Evolutionary conservation across 1,140 invertebrate genomes (phyloP).

Genomic region (Magallana angulata): DNA sequence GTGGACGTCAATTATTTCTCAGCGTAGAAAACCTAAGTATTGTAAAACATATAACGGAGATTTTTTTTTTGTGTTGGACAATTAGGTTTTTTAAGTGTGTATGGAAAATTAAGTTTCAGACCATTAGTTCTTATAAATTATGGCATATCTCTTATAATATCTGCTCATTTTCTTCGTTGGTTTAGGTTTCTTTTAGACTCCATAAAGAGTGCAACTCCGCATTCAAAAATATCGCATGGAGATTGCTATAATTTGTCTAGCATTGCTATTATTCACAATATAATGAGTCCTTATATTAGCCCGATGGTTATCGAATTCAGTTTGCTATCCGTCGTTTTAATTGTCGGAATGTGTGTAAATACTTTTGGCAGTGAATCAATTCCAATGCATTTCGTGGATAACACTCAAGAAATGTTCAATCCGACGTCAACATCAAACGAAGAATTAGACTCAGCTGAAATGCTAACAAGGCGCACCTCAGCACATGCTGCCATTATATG

Average conservation of each 20-base stretch:
- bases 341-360: not conserved
- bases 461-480: not conserved
- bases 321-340: not conserved
- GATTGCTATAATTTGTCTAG: not conserved
- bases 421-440: too few species aligned
- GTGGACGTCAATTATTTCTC: not conserved
- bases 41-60: not conserved
- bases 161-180: not conserved
- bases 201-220: not conserved
- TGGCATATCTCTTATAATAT: not conserved
- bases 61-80: not conserved
- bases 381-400: too few species aligned
- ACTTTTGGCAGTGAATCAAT: not conserved
- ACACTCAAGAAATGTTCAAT: too few species aligned
- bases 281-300: not conserved
- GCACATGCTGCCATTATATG: not conserved
- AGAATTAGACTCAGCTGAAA: not conserved
- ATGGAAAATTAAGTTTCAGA: not conserved
- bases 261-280: not conserved
- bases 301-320: not conserved
- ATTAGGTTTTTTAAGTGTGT: not conserved
- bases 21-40: not conserved
- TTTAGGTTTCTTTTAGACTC: slow-evolving; percentile 25
- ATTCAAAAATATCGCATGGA: not conserved
- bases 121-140: not conserved